phyloP scores from a whole-genome alignment of 2,113 vertebrate genomes.

The Amblyornis subalaris region DNA sequence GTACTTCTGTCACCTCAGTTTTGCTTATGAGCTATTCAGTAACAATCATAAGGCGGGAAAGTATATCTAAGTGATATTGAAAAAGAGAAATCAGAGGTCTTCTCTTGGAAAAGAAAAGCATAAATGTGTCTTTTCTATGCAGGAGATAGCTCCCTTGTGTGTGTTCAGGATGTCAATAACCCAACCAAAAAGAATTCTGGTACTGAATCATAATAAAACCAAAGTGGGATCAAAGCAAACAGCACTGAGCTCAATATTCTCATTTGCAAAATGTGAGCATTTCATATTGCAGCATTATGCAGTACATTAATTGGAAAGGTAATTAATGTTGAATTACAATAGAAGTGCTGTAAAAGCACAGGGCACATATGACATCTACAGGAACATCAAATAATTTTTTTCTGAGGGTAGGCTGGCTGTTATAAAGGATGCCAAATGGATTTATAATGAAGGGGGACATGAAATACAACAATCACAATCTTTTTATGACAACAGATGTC shows the following conservation, averaged over 20 bases:
- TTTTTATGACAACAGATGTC: not conserved
- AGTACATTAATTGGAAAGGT: slow-evolving; percentile 41
- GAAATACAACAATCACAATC: not conserved
- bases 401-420: not conserved
- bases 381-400: not conserved
- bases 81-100: not conserved
- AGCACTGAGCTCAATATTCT: slow-evolving; percentile 16
- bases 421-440: slow-evolving; percentile 32
- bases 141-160: not conserved
- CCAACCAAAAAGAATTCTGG: not conserved
- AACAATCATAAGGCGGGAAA: not conserved
- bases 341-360: slow-evolving; percentile 7
- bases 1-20: not conserved
- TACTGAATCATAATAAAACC: not conserved
- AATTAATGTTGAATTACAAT: slow-evolving; percentile 37
- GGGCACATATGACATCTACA: not conserved
- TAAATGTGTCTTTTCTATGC: not conserved
- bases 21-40: not conserved
- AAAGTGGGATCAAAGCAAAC: slow-evolving; percentile 27
- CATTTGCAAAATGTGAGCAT: not conserved
- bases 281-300: slow-evolving; percentile 20
- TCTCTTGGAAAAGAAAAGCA: not conserved
- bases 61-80: not conserved
- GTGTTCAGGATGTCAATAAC: not conserved
- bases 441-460: slow-evolving; percentile 33